A percentile compares a stretch with the other conserved stretches of the same genome.
Conservation (phyloP, 2,113 vertebrate species). For the Dicaeum eximium region DNA sequence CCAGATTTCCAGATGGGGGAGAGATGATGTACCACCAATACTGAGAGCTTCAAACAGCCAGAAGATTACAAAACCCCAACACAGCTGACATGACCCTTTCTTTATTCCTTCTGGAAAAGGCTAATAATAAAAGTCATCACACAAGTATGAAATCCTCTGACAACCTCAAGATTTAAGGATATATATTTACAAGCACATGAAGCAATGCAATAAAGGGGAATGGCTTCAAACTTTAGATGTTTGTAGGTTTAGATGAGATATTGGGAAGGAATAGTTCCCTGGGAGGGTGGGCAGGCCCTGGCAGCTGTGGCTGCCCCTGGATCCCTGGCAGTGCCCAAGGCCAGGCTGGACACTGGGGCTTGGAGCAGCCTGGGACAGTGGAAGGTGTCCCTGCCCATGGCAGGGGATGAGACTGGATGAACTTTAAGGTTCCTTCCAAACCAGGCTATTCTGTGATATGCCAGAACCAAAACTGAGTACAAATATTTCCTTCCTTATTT, state of each 20-base stretch:
- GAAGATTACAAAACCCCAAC: background rate
- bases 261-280: background rate
- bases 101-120: background rate
- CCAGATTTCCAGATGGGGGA: background rate
- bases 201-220: background rate
- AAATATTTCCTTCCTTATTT: background rate
- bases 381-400: background rate
- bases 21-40: background rate
- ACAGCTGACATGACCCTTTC: background rate
- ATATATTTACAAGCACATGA: background rate
- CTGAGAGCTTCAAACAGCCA: background rate
- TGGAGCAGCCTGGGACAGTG: background rate
- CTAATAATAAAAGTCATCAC: background rate
- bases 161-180: background rate
- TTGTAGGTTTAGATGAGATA: background rate
- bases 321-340: background rate
- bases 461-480: background rate
- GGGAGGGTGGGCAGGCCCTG: rapidly evolving
- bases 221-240: background rate
- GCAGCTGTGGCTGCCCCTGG: background rate
- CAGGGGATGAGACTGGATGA: rapidly evolving
- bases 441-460: background rate
- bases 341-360: background rate
- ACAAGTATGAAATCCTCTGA: background rate
- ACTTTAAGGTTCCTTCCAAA: background rate